These are phyloP conservation scores for Ammodytes marinus DNA, from an alignment of 2,113 vertebrate genomes.

Conservation along the genomic window DNA sequence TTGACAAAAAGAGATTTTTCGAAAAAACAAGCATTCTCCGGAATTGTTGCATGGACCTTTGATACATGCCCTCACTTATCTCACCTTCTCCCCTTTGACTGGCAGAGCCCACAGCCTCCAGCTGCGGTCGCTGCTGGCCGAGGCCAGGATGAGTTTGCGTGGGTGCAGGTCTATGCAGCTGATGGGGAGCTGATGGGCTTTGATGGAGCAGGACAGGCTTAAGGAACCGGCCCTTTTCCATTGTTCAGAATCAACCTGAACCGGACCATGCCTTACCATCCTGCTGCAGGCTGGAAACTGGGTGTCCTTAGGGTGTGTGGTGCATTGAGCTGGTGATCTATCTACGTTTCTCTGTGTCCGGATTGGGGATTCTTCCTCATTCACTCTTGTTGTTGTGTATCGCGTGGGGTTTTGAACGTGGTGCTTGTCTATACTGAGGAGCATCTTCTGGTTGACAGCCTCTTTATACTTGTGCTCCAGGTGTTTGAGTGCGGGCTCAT, in stretches of 20 bases:
- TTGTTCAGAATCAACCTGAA: background rate
- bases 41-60: too few species aligned
- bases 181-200: slow-evolving; percentile 55
- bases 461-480: slow-evolving; percentile 88
- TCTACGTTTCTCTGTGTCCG: background rate
- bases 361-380: background rate
- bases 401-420: background rate
- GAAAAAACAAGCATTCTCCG: too few species aligned
- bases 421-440: slow-evolving; percentile 40
- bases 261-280: background rate
- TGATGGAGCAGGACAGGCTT: slow-evolving; percentile 42
- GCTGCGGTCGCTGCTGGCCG: slow-evolving; percentile 58
- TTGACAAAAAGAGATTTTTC: too few species aligned
- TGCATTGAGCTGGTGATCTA: background rate
- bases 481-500: slow-evolving; percentile 84
- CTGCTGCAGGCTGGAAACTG: slow-evolving; percentile 22
- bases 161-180: slow-evolving; percentile 64
- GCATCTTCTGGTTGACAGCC: slow-evolving; percentile 54
- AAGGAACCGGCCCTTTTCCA: slow-evolving; percentile 17
- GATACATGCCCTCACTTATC: background rate
- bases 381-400: background rate
- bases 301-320: background rate
- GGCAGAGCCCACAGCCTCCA: slow-evolving; percentile 69
- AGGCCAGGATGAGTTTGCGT: slow-evolving; percentile 24
- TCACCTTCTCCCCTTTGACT: slow-evolving; percentile 45